Base-by-base conservation (phyloP, 1,140 invertebrate species). In the Papilio polytes region DNA sequence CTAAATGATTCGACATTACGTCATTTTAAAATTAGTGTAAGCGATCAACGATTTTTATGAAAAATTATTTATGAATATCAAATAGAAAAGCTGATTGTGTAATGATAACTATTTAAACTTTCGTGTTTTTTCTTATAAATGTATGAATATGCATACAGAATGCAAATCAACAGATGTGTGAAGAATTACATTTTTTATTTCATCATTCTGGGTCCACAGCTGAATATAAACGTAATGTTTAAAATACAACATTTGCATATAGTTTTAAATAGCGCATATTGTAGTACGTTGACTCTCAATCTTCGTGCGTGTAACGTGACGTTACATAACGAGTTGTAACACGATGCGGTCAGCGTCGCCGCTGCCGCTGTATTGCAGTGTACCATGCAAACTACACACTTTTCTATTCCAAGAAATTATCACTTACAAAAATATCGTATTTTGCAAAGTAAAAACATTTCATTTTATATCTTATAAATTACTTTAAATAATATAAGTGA, bases 51-150 rank as follows among this genome's bases (percentile, higher is more conserved):
- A 66, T 15, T 66, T 66, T 66, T 56, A 78, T 53, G 53, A 63
- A 26, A 63, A 63, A 63, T 26, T 63, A 63, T 63, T 63, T 26
- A 15, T 81, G 46, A 59, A 56, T 51, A 79, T 73, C 63, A 13
- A 56, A 79, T 66, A 82, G 10, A 80, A 83, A 85, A 85, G 80
- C 66, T 66, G 66, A 82, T 83, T 85, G 78, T 56, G 70, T 79
- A 86, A 83, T 44, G 22, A 80, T 81, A 31, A 66, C 12, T 26
- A 66, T 15, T 66, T 31, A 22, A 63, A 26, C 63, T 66, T 66
- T 66, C 63, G 26, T 66, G 63, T 66, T 66, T 31, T 63, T 22
- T 63, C 22, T 63, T 63, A 63, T 66, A 66, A 20, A 22, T 3
- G 63, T 31, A 15, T 70, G 26, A 70, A 66, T 66, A 66, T 66